A percentile compares a stretch with the other conserved stretches of the same genome.
These are phyloP conservation scores for Mungos mungo DNA, from an alignment of 2,113 vertebrate genomes.

Conservation along the genomic window DNA sequence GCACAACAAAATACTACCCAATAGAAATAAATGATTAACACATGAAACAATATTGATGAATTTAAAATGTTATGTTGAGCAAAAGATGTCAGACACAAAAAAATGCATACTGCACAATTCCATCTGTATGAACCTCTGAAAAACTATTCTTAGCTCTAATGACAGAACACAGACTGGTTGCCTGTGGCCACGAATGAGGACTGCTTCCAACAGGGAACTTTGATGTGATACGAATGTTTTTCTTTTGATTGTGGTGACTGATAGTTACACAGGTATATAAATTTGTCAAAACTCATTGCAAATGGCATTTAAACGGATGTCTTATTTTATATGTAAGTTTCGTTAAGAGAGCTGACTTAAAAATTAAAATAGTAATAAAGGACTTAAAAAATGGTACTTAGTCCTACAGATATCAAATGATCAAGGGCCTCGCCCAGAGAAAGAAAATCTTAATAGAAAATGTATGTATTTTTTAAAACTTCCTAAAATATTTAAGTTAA, in stretches of 20 bases:
- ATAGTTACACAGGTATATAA: not conserved
- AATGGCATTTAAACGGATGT: not conserved
- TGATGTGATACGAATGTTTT: not conserved
- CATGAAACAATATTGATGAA: not conserved
- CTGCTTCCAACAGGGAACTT: not conserved
- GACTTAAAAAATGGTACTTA: not conserved
- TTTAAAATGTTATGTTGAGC: not conserved
- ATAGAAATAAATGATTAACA: not conserved
- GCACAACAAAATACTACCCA: not conserved
- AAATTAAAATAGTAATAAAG: constrained; percentile 17
- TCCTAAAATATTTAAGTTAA: not conserved
- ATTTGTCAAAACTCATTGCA: not conserved
- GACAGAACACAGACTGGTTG: not conserved
- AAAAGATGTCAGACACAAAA: constrained; percentile 14
- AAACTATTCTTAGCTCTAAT: not conserved
- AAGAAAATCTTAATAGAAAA: not conserved
- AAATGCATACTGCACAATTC: not conserved
- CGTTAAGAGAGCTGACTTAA: not conserved
- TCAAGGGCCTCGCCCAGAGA: not conserved
- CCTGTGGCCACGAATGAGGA: not conserved
- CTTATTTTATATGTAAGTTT: not conserved
- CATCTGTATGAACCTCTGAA: not conserved
- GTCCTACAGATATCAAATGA: not conserved
- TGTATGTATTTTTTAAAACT: not conserved
- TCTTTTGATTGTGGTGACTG: not conserved